Evolutionary conservation across 2,888 invertebrate genomes (phyloP).

Genomic region (Sycophila texana): DNA sequence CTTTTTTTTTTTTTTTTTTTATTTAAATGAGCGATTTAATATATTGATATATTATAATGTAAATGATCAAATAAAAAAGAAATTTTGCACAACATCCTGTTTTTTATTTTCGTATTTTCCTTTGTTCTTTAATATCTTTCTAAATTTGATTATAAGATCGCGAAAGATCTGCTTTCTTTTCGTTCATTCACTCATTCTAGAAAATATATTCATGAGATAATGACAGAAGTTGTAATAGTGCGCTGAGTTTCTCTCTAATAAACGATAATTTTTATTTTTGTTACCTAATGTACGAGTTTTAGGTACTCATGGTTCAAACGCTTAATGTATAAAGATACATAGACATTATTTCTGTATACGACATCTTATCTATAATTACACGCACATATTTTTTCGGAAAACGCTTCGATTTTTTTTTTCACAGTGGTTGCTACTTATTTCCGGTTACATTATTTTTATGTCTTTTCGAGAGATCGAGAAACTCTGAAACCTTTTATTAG

Average conservation of each 20-base stretch:
- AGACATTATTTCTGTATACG: constrained; percentile 24
- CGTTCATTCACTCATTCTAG: neutral
- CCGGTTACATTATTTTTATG: neutral
- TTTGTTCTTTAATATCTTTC: constrained; percentile 9
- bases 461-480: constrained; percentile 18
- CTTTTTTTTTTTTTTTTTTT: too few relatives aligned
- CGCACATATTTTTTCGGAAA: neutral
- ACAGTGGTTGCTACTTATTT: neutral
- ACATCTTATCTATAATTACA: constrained; percentile 37
- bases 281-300: neutral
- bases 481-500: constrained; percentile 2
- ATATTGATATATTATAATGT: constrained; percentile 45
- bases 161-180: neutral
- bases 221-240: constrained; percentile 1
- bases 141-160: constrained; percentile 26
- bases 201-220: constrained; percentile 5
- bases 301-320: constrained; percentile 4
- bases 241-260: neutral
- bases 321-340: constrained; percentile 19
- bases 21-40: constrained; percentile 33
- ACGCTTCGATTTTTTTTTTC: constrained; percentile 3
- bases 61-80: constrained; percentile 50
- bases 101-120: neutral
- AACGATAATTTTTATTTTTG: neutral
- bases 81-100: constrained; percentile 14